Conservation (phyloP, 2,113 vertebrate genomes). For the Micromys minutus region DNA sequence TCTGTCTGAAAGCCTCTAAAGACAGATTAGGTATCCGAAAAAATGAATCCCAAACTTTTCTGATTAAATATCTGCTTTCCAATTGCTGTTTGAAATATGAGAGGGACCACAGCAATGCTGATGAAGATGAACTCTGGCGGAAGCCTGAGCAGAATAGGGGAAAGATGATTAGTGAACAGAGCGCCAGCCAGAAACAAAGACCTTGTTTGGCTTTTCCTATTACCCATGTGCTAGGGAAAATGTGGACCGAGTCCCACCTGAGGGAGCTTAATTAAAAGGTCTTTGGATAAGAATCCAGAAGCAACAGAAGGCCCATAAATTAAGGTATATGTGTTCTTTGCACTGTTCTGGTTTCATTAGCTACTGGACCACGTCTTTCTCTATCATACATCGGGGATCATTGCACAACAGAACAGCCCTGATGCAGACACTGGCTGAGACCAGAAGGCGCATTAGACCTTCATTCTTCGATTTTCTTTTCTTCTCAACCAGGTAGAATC, state of each 20-base stretch:
- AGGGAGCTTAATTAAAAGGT: conserved; percentile 82
- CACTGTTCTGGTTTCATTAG: conserved; percentile 63
- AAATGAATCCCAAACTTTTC: conserved; percentile 76
- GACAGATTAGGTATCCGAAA: conserved; percentile 64
- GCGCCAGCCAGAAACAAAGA: conserved; percentile 66
- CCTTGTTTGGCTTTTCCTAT: conserved; percentile 74
- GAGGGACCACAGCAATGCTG: conserved; percentile 77
- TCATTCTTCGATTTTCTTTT: conserved; percentile 6
- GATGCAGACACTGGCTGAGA: neutral
- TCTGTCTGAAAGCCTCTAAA: conserved; percentile 69
- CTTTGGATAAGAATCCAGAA: conserved; percentile 75
- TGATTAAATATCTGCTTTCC: conserved; percentile 80
- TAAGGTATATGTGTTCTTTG: conserved; percentile 28
- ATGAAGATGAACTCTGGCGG: conserved; percentile 72
- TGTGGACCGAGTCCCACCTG: conserved; percentile 65
- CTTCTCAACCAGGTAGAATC: neutral
- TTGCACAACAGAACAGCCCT: neutral
- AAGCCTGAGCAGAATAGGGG: conserved; percentile 84
- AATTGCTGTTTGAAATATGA: conserved; percentile 74
- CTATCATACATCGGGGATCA: neutral
- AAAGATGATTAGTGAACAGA: conserved; percentile 75
- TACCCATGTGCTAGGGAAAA: conserved; percentile 48
- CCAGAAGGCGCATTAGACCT: neutral
- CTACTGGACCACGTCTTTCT: conserved; percentile 68
- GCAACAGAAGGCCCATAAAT: conserved; percentile 77